phyloP scores from a whole-genome alignment of 2,888 invertebrate genomes.

The Axea sp. region DNA sequence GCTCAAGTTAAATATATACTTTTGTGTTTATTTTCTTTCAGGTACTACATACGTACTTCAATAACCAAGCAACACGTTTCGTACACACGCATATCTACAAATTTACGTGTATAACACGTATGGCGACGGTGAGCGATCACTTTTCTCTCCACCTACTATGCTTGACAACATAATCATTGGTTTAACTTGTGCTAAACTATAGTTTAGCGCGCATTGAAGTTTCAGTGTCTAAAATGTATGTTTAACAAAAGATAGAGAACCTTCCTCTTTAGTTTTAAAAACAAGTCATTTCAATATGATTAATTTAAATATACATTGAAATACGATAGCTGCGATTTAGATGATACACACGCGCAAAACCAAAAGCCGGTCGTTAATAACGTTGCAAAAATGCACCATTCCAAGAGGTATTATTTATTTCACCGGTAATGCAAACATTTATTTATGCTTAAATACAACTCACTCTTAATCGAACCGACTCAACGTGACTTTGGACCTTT shows the following conservation, averaged over 20 bases:
- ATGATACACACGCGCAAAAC: no score
- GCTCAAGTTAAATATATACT: slow-evolving; percentile 57
- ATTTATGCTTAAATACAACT: no score
- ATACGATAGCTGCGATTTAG: no score
- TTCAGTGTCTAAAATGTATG: slow-evolving; percentile 76
- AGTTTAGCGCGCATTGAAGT: slow-evolving; percentile 76
- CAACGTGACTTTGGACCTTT: no score
- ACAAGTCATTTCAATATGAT: slow-evolving; percentile 41
- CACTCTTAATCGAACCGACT: no score
- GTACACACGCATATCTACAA: slow-evolving; percentile 53
- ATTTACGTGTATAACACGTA: slow-evolving; percentile 62
- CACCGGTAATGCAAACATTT: no score
- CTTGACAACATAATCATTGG: slow-evolving; percentile 79
- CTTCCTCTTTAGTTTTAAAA: slow-evolving; percentile 39
- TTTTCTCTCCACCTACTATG: slow-evolving; percentile 75
- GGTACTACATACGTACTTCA: slow-evolving; percentile 58
- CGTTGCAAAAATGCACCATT: no score
- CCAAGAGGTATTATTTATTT: no score
- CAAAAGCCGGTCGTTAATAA: no score
- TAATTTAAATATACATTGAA: slow-evolving; percentile 37
- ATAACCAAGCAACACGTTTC: slow-evolving; percentile 58
- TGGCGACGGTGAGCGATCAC: slow-evolving; percentile 76
- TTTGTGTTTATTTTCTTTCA: slow-evolving; percentile 54
- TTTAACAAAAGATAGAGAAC: slow-evolving; percentile 67
- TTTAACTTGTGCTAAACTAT: slow-evolving; percentile 77